These are phyloP conservation scores for Pteromalus puparum DNA, from an alignment of 1,140 invertebrate species.

Conservation along the genomic window DNA sequence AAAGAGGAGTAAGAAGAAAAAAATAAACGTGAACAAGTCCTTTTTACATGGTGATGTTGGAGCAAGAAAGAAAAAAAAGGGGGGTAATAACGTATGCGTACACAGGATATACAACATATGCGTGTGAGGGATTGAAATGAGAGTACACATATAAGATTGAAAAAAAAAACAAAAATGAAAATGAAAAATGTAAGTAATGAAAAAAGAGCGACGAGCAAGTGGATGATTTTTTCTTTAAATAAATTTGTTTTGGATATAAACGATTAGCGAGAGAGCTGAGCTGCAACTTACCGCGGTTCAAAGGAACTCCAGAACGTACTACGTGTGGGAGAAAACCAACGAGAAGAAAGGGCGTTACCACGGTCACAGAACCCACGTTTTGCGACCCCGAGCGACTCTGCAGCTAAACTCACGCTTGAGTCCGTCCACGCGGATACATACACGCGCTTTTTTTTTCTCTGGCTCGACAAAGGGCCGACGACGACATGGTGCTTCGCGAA, in stretches of 20 bases:
- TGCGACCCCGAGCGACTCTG: slow-evolving; percentile 47
- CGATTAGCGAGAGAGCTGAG: slow-evolving; percentile 77
- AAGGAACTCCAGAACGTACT: slow-evolving; percentile 98
- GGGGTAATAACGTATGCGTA: slow-evolving; percentile 16
- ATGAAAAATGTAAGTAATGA: slow-evolving; percentile 41
- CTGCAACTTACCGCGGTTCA: slow-evolving; percentile 96
- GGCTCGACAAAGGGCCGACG: slow-evolving; percentile 25
- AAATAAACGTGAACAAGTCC: slow-evolving; percentile 42
- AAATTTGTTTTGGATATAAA: slow-evolving; percentile 73
- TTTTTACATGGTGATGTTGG: slow-evolving; percentile 45
- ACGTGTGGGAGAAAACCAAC: slow-evolving; percentile 78
- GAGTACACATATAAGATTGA: slow-evolving; percentile 25
- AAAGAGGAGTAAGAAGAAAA: not conserved
- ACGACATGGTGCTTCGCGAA: no score
- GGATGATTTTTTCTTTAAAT: slow-evolving; percentile 59
- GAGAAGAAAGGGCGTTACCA: slow-evolving; percentile 75
- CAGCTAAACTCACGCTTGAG: slow-evolving; percentile 20
- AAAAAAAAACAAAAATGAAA: slow-evolving; percentile 50
- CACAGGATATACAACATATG: slow-evolving; percentile 39
- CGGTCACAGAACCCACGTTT: slow-evolving; percentile 75
- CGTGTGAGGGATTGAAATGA: slow-evolving; percentile 50
- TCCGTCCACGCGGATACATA: not conserved
- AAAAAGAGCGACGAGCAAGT: slow-evolving; percentile 64
- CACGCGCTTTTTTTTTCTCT: not conserved
- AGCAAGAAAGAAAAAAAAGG: slow-evolving; percentile 2